Evolutionary conservation across 2,113 vertebrate genomes (phyloP), one percentile per base, ranked within the genome.

Genomic region (Leptobrachium leishanense): DNA sequence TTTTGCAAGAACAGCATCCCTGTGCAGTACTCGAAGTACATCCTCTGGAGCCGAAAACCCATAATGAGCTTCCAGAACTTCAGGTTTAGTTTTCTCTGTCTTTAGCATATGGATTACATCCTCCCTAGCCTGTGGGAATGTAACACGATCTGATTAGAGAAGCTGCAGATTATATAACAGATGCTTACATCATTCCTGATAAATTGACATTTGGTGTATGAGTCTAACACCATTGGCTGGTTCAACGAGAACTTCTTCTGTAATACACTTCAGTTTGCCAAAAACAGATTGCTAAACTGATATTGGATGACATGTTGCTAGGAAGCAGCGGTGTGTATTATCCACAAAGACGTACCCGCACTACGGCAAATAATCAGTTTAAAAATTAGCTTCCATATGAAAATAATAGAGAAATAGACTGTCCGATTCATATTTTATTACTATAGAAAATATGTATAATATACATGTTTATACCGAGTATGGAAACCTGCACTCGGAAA

Each of bases 41-140:
- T 86, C 94, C 84, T 81, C 78, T 6, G 98, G 95, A 71, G 84
- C 87, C 0, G 95, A 92, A 0, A 92, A 95, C 42, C 95, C 98
- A 2, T 99, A 99, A 42, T 95, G 95, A 72, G 96, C 95, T 88
- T 98, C 96, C 85, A 98, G 89, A 81, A 87, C 85, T 87, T 96
- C 94, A 0, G 96, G 94, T 13, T 91, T 89, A 43, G 92, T 93
- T 87, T 88, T 93, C 82, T 95, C 94, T 0, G 95, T 92, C 90
- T 93, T 95, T 89, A 99, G 84, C 93, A 98, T 93, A 72, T 94
- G 87, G 85, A 99, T 98, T 85, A 98, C 89, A 87, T 99, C 96
- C 71, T 99, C 98, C 77, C 97, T 92, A 82, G 98, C 98, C 98
- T 98, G 90, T 81, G 82, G 79, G 68, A 77, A 81, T 83, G 53